phyloP scores from a whole-genome alignment of 2,888 invertebrate genomes.

The Phragmatobia fuliginosa region DNA sequence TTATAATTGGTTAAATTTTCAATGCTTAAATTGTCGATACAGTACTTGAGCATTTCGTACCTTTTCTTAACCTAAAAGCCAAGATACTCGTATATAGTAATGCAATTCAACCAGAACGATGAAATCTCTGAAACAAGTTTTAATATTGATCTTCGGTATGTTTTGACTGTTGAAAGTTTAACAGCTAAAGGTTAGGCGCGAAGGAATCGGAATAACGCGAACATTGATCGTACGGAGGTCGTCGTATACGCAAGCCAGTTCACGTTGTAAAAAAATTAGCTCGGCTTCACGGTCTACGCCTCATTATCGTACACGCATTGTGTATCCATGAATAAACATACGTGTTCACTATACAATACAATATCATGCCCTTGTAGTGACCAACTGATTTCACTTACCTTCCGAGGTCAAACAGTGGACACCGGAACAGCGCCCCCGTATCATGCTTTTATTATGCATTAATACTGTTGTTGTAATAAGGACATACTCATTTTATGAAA shows the following conservation, averaged over 20 bases:
- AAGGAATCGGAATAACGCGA: constrained; percentile 41
- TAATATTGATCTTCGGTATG: not conserved
- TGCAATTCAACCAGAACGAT: not conserved
- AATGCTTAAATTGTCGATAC: not conserved
- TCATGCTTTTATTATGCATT: not conserved
- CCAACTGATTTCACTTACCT: constrained; percentile 8
- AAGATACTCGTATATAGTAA: not conserved
- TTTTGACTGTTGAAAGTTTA: not conserved
- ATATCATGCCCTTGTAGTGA: constrained; percentile 17
- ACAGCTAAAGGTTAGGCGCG: constrained; percentile 36
- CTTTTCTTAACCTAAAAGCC: not conserved
- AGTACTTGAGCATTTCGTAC: too few relatives aligned
- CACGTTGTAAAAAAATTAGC: constrained; percentile 45
- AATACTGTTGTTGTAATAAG: not conserved
- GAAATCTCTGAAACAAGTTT: not conserved
- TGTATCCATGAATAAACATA: constrained; percentile 40
- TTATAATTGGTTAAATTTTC: not conserved
- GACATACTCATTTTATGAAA: not conserved
- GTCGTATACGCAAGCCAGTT: constrained; percentile 35
- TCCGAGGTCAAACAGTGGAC: constrained; percentile 10
- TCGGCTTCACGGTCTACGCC: constrained; percentile 46
- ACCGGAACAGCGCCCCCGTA: not conserved
- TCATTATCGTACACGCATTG: constrained; percentile 36
- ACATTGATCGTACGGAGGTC: constrained; percentile 40
- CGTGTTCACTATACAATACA: constrained; percentile 28